phyloP scores from a whole-genome alignment of 2,113 vertebrate genomes.

The Paramisgurnus dabryanus region DNA sequence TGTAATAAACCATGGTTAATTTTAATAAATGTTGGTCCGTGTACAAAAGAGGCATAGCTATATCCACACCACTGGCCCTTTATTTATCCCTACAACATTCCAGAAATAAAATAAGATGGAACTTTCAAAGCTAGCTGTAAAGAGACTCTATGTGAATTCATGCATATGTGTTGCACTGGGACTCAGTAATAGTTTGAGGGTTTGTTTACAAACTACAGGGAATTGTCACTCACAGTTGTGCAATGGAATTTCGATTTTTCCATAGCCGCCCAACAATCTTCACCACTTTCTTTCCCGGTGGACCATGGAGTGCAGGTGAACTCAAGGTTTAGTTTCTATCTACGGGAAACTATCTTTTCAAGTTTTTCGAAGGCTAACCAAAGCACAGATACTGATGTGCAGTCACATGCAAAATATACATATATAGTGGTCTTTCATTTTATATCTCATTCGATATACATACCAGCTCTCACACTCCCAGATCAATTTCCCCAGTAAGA shows the following conservation, averaged over 20 bases:
- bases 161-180: slow-evolving; percentile 46
- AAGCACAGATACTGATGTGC: background rate
- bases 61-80: slow-evolving; percentile 24
- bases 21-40: background rate
- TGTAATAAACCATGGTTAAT: too few species aligned
- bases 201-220: slow-evolving; percentile 49
- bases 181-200: slow-evolving; percentile 42
- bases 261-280: slow-evolving; percentile 17
- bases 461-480: background rate
- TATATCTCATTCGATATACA: background rate
- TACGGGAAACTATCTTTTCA: slow-evolving; percentile 10
- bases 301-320: slow-evolving; percentile 25
- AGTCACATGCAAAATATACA: background rate
- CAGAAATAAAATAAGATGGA: slow-evolving; percentile 3
- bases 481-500: background rate
- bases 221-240: slow-evolving; percentile 46
- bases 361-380: slow-evolving; percentile 31
- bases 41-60: slow-evolving; percentile 21
- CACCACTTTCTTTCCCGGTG: slow-evolving; percentile 3
- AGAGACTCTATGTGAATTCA: slow-evolving; percentile 45
- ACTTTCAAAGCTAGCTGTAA: slow-evolving; percentile 29
- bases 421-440: too few species aligned
- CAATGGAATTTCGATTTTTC: slow-evolving; percentile 42
- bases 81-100: slow-evolving; percentile 40
- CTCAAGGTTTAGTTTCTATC: slow-evolving; percentile 33